phyloP scores from a whole-genome alignment of 2,888 invertebrate species.

The Lordiphosa andalusiaca region DNA sequence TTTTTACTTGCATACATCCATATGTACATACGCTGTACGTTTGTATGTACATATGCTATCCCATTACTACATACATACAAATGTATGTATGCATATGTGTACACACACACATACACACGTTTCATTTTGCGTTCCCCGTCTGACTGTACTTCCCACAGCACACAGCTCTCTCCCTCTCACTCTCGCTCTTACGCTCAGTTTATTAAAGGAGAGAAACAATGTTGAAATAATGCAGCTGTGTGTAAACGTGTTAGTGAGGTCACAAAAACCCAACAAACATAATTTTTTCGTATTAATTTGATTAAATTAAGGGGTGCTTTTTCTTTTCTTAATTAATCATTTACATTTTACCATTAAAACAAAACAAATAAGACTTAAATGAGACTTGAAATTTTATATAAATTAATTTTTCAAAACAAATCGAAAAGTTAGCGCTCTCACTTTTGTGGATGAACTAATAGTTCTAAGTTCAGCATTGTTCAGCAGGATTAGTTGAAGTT shows the following conservation, averaged over 20 bases:
- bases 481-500: no score
- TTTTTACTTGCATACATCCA: constrained; percentile 1
- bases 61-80: constrained; percentile 9
- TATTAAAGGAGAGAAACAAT: constrained; percentile 48
- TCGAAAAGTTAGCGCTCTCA: no score
- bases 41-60: constrained; percentile 1
- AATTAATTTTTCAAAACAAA: no score
- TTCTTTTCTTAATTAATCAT: no score
- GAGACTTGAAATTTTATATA: no score
- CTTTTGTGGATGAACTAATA: no score
- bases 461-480: no score
- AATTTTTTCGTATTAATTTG: constrained; percentile 44
- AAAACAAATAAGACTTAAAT: no score
- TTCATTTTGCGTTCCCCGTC: constrained; percentile 68
- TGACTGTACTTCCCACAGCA: constrained; percentile 61
- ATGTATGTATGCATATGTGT: constrained; percentile 39
- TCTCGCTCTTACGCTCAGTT: constrained; percentile 43
- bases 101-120: constrained; percentile 47
- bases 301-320: constrained; percentile 36
- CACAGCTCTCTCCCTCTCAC: constrained; percentile 29
- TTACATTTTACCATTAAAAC: no score
- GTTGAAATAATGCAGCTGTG: constrained; percentile 58
- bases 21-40: constrained; percentile 12
- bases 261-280: constrained; percentile 58
- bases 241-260: constrained; percentile 61